Evolutionary conservation across 2,888 invertebrate species (phyloP), one percentile per base, ranked within the genome.

Genomic region (Emmelina monodactyla): DNA sequence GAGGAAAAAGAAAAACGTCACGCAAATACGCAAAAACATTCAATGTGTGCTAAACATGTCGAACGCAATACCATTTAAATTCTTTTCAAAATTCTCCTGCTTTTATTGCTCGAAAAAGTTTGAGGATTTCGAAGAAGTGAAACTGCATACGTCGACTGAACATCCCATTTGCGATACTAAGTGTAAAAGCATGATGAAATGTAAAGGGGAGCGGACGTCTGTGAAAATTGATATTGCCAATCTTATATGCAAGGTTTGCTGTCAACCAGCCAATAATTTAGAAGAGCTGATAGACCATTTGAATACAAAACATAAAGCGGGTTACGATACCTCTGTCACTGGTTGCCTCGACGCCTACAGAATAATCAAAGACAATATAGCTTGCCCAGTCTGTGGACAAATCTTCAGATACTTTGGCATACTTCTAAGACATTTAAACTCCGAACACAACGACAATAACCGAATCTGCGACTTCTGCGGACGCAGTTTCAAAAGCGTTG

Each of bases 381-480:
- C 68, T 0, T 79, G 78, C 16, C 70, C 71, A 0, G 38, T 62
- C 19, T 79, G 78, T 31, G 49, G 62, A 0, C 59, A 63, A 2
- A 53, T 52, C 0, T 79, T 79, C 33, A 39, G 71, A 10, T 79
- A 76, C 35, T 70, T 78, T 30, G 63, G 65, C 0, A 67, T 63
- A 0, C 45, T 79, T 1, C 45, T 73, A 2, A 54, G 70, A 2
- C 78, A 79, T 34, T 61, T 76, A 31, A 78, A 73, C 22, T 56
- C 67, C 0, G 70, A 64, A 14, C 78, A 79, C 25, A 72, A 63
- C 31, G 62, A 71, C 14, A 71, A 75, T 28, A 75, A 68, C 16
- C 59, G 60, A 10, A 75, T 79, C 9, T 79, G 79, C 43, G 72
- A 72, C 34, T 71, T 64, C 34, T 79, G 78, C 40, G 78, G 78